Base-by-base conservation (phyloP, 2,797 vertebrate species). In the Triplophysa yarkandensis region DNA sequence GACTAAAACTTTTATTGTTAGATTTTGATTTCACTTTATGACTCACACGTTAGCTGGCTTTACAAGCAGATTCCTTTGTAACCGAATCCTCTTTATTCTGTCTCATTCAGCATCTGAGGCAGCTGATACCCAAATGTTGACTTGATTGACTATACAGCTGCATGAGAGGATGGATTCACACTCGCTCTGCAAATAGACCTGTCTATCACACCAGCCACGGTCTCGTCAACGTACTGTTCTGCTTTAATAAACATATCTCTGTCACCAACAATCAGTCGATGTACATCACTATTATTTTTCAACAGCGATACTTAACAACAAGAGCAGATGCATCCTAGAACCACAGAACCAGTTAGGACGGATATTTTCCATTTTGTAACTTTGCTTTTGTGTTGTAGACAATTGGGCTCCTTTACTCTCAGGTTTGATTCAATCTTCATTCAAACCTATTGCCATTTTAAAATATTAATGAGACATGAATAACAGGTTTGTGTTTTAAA, bases 121-220 rank as follows among this genome's bases (percentile, higher is more conserved):
- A 68, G 66, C 57, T 71, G 36, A 68, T 58, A 48, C 19, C n/a
- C 32, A 64, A 52, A 71, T 70, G 21, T 68, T 46, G 69, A 39
- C 65, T 52, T 79, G 74, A 81, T 77, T 54, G 77, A 61, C 69
- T 67, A 52, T 61, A 39, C 46, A 52, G 55, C 66, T 27, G 34
- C 34, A 23, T 19, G 2, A 74, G 52, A 17, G 23, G 80, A 76
- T 66, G 60, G 69, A 78, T 65, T 62, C 55, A 68, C 48, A 65
- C 50, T 52, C 36, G 55, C 67, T 74, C 50, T 60, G 67, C 63
- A 77, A 80, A 82, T 72, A 77, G 71, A 82, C 63, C 81, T 75
- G 81, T 77, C 77, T 19, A 62, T 82, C 77, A 82, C 36, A 25
- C 17, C 8, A 62, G n/a, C n/a, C 17, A 61, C 34, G 30, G 50